phyloP scores from a whole-genome alignment of 2,888 invertebrate species.

The Miltochrista miniata region DNA sequence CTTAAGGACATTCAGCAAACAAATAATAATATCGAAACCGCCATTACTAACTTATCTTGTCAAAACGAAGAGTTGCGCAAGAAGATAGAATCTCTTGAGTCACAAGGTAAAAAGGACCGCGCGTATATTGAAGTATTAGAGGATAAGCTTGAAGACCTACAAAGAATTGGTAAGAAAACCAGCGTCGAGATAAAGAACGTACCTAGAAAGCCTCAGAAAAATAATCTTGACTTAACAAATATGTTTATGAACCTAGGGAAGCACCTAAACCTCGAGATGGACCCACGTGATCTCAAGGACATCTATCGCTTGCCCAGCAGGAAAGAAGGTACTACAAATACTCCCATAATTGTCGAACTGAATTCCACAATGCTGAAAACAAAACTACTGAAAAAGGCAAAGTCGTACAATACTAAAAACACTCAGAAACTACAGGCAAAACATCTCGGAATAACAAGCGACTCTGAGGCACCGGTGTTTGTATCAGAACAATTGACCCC shows the following conservation, averaged over 20 bases:
- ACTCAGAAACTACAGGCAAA: not conserved
- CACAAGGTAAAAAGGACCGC: not conserved
- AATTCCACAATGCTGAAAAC: not conserved
- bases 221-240: not conserved
- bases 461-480: not conserved
- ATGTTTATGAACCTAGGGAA: not conserved
- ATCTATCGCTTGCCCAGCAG: not conserved
- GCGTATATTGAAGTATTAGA: constrained; percentile 6
- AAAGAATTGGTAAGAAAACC: not conserved
- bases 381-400: not conserved
- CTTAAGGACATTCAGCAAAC: not conserved
- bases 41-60: not conserved
- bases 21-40: not conserved
- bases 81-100: constrained; percentile 1
- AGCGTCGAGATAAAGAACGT: constrained; percentile 9
- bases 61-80: constrained; percentile 5
- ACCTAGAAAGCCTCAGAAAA: not conserved
- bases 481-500: not conserved
- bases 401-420: not conserved
- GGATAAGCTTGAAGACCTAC: constrained; percentile 6
- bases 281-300: not conserved
- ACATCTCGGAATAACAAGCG: not conserved
- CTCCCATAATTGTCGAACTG: not conserved
- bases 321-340: not conserved
- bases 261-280: not conserved